A percentile compares a stretch with the other conserved stretches of the same genome.
These are phyloP conservation scores for Raphicerus campestris DNA, from an alignment of 2,113 vertebrate species.

Conservation along the genomic window DNA sequence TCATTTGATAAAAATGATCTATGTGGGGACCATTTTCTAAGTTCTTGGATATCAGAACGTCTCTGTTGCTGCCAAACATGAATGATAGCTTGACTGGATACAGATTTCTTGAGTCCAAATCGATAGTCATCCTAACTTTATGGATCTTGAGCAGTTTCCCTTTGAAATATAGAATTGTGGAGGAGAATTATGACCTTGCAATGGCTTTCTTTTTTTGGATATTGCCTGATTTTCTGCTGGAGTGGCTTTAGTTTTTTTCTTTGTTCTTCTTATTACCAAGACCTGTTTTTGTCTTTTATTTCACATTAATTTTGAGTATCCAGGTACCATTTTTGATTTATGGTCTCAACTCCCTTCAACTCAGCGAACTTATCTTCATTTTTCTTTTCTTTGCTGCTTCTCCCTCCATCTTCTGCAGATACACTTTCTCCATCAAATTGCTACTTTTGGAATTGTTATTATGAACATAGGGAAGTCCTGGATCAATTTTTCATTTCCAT, in stretches of 20 bases:
- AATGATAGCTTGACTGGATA: not conserved
- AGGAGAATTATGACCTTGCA: not conserved
- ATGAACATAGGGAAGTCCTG: not conserved
- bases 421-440: not conserved
- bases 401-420: not conserved
- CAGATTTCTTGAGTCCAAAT: constrained; percentile 3
- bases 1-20: not conserved
- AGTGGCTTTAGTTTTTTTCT: not conserved
- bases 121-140: not conserved
- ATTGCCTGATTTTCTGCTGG: not conserved
- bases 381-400: constrained; percentile 13
- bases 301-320: not conserved
- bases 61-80: not conserved
- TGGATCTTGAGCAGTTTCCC: not conserved
- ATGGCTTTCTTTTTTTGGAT: not conserved
- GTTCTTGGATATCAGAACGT: not conserved
- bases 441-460: constrained; percentile 2
- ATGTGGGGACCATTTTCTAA: not conserved
- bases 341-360: not conserved
- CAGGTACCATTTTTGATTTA: not conserved
- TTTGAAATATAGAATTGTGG: constrained; percentile 1
- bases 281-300: not conserved
- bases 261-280: not conserved
- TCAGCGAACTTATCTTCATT: not conserved
- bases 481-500: not conserved